These are phyloP conservation scores for Spicauda simplicius DNA, from an alignment of 2,888 invertebrate genomes.

Conservation along the genomic window DNA sequence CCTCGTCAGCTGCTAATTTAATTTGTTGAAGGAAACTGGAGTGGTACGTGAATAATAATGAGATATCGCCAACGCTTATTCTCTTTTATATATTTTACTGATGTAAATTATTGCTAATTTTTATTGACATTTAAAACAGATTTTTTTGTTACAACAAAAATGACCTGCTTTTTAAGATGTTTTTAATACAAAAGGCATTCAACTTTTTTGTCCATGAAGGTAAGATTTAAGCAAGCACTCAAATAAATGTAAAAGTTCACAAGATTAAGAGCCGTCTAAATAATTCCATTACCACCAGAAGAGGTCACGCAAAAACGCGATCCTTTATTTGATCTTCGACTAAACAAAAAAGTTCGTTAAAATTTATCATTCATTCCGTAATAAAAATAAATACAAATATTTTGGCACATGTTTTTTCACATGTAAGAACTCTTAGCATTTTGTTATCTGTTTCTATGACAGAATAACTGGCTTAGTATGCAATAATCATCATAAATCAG, in stretches of 20 bases:
- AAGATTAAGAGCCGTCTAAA: not conserved
- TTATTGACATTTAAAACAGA: no score
- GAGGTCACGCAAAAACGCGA: not conserved
- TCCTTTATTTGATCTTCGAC: not conserved
- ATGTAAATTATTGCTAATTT: constrained; percentile 4
- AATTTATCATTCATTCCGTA: not conserved
- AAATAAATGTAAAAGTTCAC: not conserved
- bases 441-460: no score
- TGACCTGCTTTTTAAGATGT: no score
- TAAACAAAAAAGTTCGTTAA: not conserved
- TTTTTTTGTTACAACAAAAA: no score
- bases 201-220: no score
- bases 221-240: not conserved
- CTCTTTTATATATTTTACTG: not conserved
- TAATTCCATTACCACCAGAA: constrained; percentile 3
- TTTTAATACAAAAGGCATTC: no score
- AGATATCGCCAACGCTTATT: not conserved
- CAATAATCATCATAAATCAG: no score
- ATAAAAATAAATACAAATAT: no score
- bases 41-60: not conserved
- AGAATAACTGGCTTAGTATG: no score
- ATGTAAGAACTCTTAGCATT: no score
- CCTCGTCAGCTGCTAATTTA: not conserved
- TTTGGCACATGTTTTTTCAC: no score
- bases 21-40: not conserved